Evolutionary conservation across 2,113 vertebrate species (phyloP), one percentile per base, ranked within the genome.

Genomic region (Anhinga anhinga): DNA sequence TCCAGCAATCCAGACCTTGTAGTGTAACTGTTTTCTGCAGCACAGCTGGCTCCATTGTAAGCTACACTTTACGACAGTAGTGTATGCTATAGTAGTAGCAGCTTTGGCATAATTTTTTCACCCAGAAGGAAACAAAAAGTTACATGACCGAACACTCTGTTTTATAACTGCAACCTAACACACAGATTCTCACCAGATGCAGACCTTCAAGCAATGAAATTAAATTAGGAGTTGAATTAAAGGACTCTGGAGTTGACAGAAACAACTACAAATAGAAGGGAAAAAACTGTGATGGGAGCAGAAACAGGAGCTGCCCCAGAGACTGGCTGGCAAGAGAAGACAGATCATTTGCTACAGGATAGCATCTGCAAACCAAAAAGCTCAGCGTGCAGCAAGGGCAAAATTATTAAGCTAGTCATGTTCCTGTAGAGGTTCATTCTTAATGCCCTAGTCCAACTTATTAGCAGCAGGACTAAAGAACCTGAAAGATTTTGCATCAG

Each of bases 21-120:
- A 97, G 96, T 97, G 92, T 94, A 61, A 85, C 81, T 53, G 67
- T 58, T 76, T 77, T 76, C 87, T 77, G 62, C 94, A 95, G 95
- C 97, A 95, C 94, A 93, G 93, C 91, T 91, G 93, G 93, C 62
- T 95, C 91, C 70, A 15, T 1, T 6, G 83, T 19, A 84, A 92
- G 93, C 91, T 82, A 82, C 93, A 72, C 91, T 91, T 82, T 11
- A 34, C 10, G 3, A 72, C 84, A 90, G 95, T 97, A 97, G 97
- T 97, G 95, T 93, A 78, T 59, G 87, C 91, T 88, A 52, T 8
- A 71, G 65, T 70, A 80, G 80, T 11, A 97, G 96, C 95, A 97
- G 91, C 96, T 97, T 88, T 61, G 47, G 72, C 21, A 7, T 70
- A 2, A 40, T 62, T 94, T 95, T 95, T 94, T 82, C 79, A 94